Conservation (phyloP, 2,113 vertebrate species). For the Chionomys nivalis region DNA sequence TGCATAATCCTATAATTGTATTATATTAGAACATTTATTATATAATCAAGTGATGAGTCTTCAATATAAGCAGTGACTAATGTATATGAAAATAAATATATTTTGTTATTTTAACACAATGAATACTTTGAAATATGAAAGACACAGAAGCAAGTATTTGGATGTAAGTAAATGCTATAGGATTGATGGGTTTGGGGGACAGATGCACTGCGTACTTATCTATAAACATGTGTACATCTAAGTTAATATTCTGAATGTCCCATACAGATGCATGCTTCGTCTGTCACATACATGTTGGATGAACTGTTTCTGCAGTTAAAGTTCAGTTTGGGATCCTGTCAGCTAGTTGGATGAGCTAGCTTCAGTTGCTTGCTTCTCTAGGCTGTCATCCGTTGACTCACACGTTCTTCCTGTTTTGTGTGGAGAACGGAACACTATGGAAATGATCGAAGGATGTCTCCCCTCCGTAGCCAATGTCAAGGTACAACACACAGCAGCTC, state of each 20-base stretch:
- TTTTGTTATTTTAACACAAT: slow-evolving; percentile 26
- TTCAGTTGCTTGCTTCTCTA: slow-evolving; percentile 45
- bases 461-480: not conserved
- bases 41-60: slow-evolving; percentile 6
- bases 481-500: not conserved
- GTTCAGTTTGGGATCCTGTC: not conserved
- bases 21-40: not conserved
- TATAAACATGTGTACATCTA: not conserved
- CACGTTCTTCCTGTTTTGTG: not conserved
- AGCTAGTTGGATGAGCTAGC: not conserved
- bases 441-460: not conserved
- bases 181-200: not conserved
- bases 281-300: not conserved
- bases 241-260: not conserved
- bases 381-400: slow-evolving; percentile 1
- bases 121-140: slow-evolving; percentile 45
- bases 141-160: slow-evolving; percentile 14
- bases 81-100: not conserved
- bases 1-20: not conserved
- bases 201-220: not conserved
- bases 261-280: not conserved
- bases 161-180: not conserved
- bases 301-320: slow-evolving; percentile 25
- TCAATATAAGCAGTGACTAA: not conserved
- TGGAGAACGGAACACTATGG: not conserved